Evolutionary conservation across 2,888 invertebrate species (phyloP), one percentile per base, ranked within the genome.

Genomic region (Dasysyrphus tricinctus): DNA sequence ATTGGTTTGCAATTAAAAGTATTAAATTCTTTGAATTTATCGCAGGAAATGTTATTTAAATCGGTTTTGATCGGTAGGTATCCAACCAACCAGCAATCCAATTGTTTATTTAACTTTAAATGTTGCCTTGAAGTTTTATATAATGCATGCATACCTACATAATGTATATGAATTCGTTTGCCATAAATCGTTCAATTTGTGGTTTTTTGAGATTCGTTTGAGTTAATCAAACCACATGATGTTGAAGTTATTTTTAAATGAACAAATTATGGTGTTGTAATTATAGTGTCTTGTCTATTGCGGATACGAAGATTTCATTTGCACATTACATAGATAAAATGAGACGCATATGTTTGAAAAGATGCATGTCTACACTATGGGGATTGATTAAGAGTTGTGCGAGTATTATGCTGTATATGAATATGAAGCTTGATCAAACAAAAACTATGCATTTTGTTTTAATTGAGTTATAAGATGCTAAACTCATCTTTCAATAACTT

Each of bases 61-160:
- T 67, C 49, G 49, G 12, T 67, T 67, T 67, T 67, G 69, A 69
- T 69, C 51, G 39, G 51, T 29, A 39, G 29, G 69, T 54, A 67
- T 37, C 34, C 39, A 59, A 61, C 44, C 49, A 19, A 67, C 37
- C 7, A 24, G 24, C 51, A 51, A 69, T 49, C 9, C 69, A 54
- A 69, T 49, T 59, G 67, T 69, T 77, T 77, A 77, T 77, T 77
- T 77, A 49, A 57, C 57, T 67, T 67, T 57, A 37, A 49, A 69
- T 77, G 37, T 77, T 32, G 59, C 57, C 47, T 63, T 29, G 39
- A 77, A 37, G 56, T n/a, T 16, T 12, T 37, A 9, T 57, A 29
- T 32, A n/a, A 14, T 32, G 11, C 5, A 32, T 37, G 3, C 1
- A 5, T 32, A 32, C 32, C 3, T 32, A 39, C 39, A 44, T n/a